A percentile compares a stretch with the other conserved stretches of the same genome.
These are phyloP conservation scores for Diadegma fenestrale DNA, from an alignment of 2,888 invertebrate genomes.

Conservation along the genomic window DNA sequence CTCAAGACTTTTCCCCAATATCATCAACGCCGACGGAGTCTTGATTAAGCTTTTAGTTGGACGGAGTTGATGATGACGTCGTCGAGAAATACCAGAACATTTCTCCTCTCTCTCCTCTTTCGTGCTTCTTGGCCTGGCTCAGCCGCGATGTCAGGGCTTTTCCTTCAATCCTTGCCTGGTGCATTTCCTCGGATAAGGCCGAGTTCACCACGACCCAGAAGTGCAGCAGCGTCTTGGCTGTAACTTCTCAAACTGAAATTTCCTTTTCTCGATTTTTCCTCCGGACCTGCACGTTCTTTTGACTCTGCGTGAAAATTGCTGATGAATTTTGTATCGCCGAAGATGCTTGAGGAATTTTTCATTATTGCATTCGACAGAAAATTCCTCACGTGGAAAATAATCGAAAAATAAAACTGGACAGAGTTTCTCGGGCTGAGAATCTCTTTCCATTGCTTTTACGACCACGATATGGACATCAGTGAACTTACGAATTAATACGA, in stretches of 20 bases:
- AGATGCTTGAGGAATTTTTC: neutral
- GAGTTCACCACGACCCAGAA: neutral
- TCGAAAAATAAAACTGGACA: slow-evolving; percentile 1
- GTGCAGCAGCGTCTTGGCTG: slow-evolving; percentile 5
- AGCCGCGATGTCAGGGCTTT: slow-evolving; percentile 51
- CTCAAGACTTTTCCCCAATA: slow-evolving; percentile 75
- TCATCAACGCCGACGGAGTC: slow-evolving; percentile 66
- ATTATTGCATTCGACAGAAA: slow-evolving; percentile 9
- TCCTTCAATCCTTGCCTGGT: slow-evolving; percentile 63
- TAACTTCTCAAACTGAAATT: slow-evolving; percentile 26
- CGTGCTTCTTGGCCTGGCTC: slow-evolving; percentile 7
- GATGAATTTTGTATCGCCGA: too few species aligned
- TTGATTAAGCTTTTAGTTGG: slow-evolving; percentile 79
- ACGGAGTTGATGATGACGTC: slow-evolving; percentile 75
- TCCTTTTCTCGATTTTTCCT: neutral
- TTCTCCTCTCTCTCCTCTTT: slow-evolving; percentile 43
- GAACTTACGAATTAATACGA: slow-evolving; percentile 58
- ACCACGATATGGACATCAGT: slow-evolving; percentile 55
- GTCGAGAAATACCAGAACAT: slow-evolving; percentile 47
- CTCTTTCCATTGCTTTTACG: slow-evolving; percentile 19
- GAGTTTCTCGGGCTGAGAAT: slow-evolving; percentile 43
- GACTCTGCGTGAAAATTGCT: neutral
- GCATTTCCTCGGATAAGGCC: neutral
- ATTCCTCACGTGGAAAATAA: neutral
- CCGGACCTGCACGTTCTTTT: neutral